Base-by-base conservation (phyloP, 1,140 invertebrate species). In the Hesperophylax magnus region DNA sequence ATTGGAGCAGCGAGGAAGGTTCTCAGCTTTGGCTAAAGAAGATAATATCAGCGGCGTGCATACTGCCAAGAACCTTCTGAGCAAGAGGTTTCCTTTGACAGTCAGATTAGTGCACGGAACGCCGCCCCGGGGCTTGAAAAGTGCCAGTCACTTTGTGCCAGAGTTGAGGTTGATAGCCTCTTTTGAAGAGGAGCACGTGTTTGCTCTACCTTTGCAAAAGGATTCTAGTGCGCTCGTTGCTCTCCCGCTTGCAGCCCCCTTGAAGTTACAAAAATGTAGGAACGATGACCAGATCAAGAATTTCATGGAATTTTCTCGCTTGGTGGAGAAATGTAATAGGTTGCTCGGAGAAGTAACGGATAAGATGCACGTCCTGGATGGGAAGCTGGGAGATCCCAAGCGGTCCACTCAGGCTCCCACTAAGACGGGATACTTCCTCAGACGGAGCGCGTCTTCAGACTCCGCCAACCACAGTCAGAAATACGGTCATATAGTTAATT, bases 31-130 rank as follows among this genome's bases (percentile, higher is more conserved):
- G 24, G 97, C 97, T 39, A 93, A 95, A 85, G 96, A 97, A 87
- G 96, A 97, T 84, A 97, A 97, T 88, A 97, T 98, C 81, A 96
- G 96, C 86, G 97, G 97, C 7, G 97, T 98, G 15, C 97, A 97
- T 87, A 95, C 95, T 65, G 95, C 94, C 8, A 93, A 95, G 85
- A 97, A 96, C 85, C 91, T 98, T 71, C 89, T 98, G 52, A 94
- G 93, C 81, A 97, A 98, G 86, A 90, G 97, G 78, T 92, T 98
- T 88, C 97, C 97, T 2, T 90, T 98, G 67, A 98, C 97, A 74
- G 97, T 98, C 15, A 91, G 97, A 86, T 90, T 98, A 82, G 96
- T 98, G 1, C 96, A 97, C 85, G 97, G 97, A 20, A 95, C 93
- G 82, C 93, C 94, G 47, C 96, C 94, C 15, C 91, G 94, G 85